A percentile compares a stretch with the other conserved stretches of the same genome.
Conservation (phyloP, 2,113 vertebrate genomes). For the Indicator indicator region DNA sequence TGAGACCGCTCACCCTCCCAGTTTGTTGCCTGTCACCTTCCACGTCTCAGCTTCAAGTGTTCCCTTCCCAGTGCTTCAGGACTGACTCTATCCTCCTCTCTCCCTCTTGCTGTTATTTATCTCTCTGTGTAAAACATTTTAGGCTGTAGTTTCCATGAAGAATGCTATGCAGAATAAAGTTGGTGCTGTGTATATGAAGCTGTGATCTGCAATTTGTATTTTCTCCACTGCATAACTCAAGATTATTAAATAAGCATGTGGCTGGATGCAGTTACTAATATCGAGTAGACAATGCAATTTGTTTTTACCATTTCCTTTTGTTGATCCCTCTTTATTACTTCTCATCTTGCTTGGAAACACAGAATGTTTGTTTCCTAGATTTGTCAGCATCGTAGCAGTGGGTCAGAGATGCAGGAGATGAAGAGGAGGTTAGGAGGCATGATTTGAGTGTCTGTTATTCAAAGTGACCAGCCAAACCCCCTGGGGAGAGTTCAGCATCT, state of each 20-base stretch:
- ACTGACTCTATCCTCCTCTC: not conserved
- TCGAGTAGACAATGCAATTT: constrained; percentile 33
- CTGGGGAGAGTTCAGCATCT: not conserved
- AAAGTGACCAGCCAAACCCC: not conserved
- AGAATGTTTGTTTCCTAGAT: not conserved
- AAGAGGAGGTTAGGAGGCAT: not conserved
- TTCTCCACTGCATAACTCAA: not conserved
- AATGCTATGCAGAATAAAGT: constrained; percentile 17
- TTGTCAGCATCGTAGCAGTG: not conserved
- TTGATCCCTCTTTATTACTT: constrained; percentile 48
- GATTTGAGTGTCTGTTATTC: not conserved
- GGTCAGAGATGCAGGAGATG: not conserved
- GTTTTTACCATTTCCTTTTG: constrained; percentile 50
- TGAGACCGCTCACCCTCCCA: not conserved
- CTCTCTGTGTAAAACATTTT: not conserved
- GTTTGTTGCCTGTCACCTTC: not conserved
- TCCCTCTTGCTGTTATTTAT: not conserved
- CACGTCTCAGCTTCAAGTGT: not conserved
- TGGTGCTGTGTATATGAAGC: constrained; percentile 2
- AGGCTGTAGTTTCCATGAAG: not conserved
- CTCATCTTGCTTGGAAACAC: constrained; percentile 19
- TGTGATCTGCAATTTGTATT: constrained; percentile 51
- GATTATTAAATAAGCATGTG: constrained; percentile 52
- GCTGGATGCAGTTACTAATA: constrained; percentile 45
- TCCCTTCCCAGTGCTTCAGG: fast-evolving